phyloP scores from a whole-genome alignment of 2,888 invertebrate species.

The Yponomeuta evonymella region DNA sequence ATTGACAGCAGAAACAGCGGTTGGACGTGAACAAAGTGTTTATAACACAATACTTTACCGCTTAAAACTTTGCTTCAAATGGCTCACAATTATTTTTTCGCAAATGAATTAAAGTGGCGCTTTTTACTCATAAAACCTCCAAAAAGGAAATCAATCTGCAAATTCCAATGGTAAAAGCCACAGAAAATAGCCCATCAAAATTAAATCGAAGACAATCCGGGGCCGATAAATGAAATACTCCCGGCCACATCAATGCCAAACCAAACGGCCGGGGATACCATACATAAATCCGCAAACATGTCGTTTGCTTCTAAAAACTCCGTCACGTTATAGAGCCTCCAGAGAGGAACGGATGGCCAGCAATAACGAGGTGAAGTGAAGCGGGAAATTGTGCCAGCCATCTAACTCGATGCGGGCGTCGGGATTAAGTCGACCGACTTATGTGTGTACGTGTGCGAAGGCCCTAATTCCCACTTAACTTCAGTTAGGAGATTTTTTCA shows the following conservation, averaged over 20 bases:
- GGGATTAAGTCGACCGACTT: background rate
- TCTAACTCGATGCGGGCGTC: constrained; percentile 6
- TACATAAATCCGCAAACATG: constrained; percentile 8
- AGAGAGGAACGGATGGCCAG: constrained; percentile 35
- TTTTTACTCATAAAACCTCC: too few species aligned
- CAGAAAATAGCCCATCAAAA: background rate
- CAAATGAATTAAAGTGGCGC: too few species aligned
- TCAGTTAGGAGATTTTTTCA: background rate
- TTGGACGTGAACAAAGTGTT: constrained; percentile 12
- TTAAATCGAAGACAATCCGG: background rate
- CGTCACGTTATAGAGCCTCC: constrained; percentile 17
- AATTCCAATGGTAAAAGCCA: background rate
- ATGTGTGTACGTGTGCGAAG: background rate
- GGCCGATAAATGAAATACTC: background rate
- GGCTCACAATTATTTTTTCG: background rate
- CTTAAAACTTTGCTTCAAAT: background rate
- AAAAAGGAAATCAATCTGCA: background rate
- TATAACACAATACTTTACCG: constrained; percentile 6
- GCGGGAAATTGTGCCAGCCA: constrained; percentile 47
- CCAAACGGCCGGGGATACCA: background rate
- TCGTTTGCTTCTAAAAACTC: constrained; percentile 15
- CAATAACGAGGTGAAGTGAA: constrained; percentile 49
- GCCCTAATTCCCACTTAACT: background rate
- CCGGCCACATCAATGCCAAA: background rate
- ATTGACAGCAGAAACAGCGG: background rate